Evolutionary conservation across 1,140 invertebrate genomes (phyloP).

Genomic region (Ruditapes philippinarum): DNA sequence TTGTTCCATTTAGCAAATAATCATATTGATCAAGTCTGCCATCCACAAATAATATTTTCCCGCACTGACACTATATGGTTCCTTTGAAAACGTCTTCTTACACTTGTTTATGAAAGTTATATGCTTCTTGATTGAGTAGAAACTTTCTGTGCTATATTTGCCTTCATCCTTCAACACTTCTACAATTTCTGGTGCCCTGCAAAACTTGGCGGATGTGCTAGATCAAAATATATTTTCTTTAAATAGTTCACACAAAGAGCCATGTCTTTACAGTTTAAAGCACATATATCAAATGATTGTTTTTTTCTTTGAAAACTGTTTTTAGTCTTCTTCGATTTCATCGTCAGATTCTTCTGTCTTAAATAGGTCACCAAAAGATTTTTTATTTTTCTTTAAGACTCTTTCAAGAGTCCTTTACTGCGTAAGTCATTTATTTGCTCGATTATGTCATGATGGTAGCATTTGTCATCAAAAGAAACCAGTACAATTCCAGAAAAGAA

Average conservation of each 20-base stretch:
- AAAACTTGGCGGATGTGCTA: neutral
- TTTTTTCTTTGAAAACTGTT: neutral
- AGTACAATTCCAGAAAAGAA: too few relatives aligned
- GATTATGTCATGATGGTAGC: neutral
- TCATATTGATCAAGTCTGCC: neutral
- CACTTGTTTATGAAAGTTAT: constrained; percentile 25
- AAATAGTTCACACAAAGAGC: constrained; percentile 20
- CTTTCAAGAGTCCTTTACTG: neutral
- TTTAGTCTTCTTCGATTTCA: neutral
- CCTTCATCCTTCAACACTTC: neutral
- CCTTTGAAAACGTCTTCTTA: neutral
- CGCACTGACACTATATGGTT: neutral
- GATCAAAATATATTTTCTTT: constrained; percentile 8
- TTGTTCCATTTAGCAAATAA: neutral
- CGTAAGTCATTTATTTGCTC: neutral
- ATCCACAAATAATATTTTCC: neutral
- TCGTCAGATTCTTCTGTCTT: neutral
- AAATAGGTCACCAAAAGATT: neutral
- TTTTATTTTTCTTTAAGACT: neutral
- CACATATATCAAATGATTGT: neutral
- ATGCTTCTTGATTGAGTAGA: neutral
- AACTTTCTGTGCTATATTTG: neutral
- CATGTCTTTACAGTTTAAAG: constrained; percentile 8
- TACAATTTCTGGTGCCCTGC: neutral
- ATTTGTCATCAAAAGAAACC: too few relatives aligned